Base-by-base conservation (phyloP, 2,888 invertebrate species). In the Leptinotarsa peninsularis region DNA sequence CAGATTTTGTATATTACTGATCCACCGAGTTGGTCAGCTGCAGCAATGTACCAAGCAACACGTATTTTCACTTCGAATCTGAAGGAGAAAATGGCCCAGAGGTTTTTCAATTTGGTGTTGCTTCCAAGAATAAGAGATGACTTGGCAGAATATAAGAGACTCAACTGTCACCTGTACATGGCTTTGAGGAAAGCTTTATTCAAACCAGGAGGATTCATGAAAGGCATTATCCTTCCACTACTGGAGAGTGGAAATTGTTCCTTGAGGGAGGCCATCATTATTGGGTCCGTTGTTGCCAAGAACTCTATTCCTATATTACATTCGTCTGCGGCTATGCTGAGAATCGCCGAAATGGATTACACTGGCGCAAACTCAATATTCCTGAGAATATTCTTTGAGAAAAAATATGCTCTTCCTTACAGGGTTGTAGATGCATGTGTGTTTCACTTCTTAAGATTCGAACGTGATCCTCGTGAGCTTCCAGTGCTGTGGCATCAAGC, bases 401-500 rank as follows among this genome's bases (percentile, higher is more conserved):
- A 99, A 89, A 98, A 98, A 87, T 99, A 99, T 90, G 98, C 98
- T 0, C 90, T 99, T 73, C 99, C 99, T 0, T 98, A 95, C 88
- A 91, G 96, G 83, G 99, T 98, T 1, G 93, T 99, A 5, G 99
- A 99, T 90, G 96, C 96, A 17, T 93, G 97, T 7, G 97, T 98
- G 2, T 95, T 95, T 86, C 98, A 99, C 88, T 99, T 98, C 88
- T 86, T 98, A 52, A 93, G 95, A 85, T 98, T 98, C 88, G 93
- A 94, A 87, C 90, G 90, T 79, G 98, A 98, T 85, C 89, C 90
- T 69, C 92, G 98, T 73, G 93, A 93, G 81, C 90, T 99, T 85
- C 99, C 99, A 1, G 98, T 99, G 4, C 88, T 99, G 75, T 99
- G 99, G 99, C 98, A 99, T 88, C 99, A 99, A 88, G 93, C 96